Percentiles rank a stretch among this genome's conserved stretches.
phyloP scores from a whole-genome alignment of 2,113 vertebrate species.

The Rhineura floridana region DNA sequence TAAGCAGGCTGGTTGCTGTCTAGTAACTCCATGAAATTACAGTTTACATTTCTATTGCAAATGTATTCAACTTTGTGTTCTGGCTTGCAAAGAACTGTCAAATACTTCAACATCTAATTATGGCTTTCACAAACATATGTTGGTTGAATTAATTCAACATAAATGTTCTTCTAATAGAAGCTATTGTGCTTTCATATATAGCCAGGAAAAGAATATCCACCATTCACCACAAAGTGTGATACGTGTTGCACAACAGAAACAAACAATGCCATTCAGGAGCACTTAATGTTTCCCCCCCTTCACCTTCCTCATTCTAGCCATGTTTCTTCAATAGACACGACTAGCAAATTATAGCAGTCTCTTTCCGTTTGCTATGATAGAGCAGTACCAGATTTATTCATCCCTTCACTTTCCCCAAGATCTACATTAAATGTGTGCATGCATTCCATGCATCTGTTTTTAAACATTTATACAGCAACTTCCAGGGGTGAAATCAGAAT shows the following conservation, averaged over 20 bases:
- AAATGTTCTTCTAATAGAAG: constrained; percentile 21
- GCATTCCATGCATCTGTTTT: not conserved
- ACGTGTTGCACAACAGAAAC: not conserved
- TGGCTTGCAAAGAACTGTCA: constrained; percentile 49
- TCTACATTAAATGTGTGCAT: not conserved
- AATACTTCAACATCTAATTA: constrained; percentile 41
- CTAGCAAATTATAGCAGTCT: not conserved
- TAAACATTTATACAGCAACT: not conserved
- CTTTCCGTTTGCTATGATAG: not conserved
- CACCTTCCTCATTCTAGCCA: not conserved
- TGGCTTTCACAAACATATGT: constrained; percentile 47
- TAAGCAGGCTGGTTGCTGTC: constrained; percentile 17
- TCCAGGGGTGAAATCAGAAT: not conserved
- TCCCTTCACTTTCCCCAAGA: not conserved
- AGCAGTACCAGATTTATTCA: not conserved
- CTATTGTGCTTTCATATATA: not conserved
- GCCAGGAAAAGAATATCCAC: not conserved
- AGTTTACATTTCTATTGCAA: constrained; percentile 47
- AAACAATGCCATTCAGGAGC: not conserved
- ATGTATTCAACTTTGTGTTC: constrained; percentile 37
- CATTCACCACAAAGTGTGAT: not conserved
- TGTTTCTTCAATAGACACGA: not conserved
- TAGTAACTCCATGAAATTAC: constrained; percentile 45
- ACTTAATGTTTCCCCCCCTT: not conserved
- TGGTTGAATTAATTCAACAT: not conserved